These are phyloP conservation scores for Otus scops DNA, from an alignment of 2,797 vertebrate species.

Conservation along the genomic window DNA sequence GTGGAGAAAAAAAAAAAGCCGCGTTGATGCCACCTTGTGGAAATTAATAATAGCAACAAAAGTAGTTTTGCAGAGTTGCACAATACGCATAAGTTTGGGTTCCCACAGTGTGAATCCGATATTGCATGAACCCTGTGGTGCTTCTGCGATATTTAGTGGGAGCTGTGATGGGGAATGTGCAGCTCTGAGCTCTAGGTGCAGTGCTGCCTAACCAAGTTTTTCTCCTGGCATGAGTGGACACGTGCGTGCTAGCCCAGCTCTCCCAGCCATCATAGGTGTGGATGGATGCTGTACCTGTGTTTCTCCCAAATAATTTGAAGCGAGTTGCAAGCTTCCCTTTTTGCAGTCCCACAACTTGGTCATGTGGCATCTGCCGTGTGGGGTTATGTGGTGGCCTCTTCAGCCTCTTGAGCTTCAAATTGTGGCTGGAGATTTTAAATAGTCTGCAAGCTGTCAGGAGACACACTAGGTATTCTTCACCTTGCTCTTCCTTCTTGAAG, in stretches of 20 bases:
- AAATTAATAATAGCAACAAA: background rate
- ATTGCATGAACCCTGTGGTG: fast-evolving
- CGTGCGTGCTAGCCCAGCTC: fast-evolving
- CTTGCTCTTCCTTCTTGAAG: background rate
- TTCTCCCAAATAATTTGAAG: background rate
- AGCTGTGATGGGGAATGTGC: background rate
- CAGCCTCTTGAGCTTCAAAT: background rate
- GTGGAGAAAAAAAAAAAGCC: background rate
- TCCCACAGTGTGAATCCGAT: background rate
- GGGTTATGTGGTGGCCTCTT: background rate
- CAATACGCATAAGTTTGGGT: fast-evolving
- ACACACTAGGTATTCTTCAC: background rate
- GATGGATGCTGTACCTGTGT: background rate
- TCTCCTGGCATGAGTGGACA: fast-evolving
- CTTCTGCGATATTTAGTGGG: background rate
- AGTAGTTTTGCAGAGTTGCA: background rate
- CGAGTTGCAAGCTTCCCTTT: background rate
- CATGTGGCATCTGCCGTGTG: fast-evolving
- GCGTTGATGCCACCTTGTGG: constrained; percentile 73
- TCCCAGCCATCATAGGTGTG: fast-evolving
- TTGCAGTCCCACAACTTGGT: background rate
- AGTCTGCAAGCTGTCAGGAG: background rate
- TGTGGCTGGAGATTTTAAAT: background rate
- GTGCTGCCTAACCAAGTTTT: background rate
- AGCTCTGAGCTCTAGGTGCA: fast-evolving